Evolutionary conservation across 2,113 vertebrate genomes (phyloP), one percentile per base, ranked within the genome.

Genomic region (Oreochromis aureus): DNA sequence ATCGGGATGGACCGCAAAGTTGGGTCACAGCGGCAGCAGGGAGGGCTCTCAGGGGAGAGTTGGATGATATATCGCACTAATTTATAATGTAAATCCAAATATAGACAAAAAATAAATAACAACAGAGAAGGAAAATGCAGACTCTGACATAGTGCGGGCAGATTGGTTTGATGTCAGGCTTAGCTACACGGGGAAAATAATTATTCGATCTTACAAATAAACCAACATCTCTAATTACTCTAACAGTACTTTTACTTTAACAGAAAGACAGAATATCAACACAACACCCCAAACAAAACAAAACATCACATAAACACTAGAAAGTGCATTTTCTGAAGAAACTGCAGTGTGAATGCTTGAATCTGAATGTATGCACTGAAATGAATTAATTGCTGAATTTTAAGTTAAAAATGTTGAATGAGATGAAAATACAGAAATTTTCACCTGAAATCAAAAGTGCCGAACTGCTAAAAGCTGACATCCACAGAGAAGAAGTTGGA

Each of bases 61-160:
- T 66, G 16, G 61, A 66, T 66, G 61, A n/a, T 1, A 36, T 0
- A 66, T 10, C 61, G 0, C 32, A 66, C 61, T 63, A 3, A 63
- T n/a, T 63, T 66, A 36, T 7, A 0, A 66, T 66, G 10, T 12
- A 10, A 66, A n/a, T 66, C 61, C 18, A 66, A n/a, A 66, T 36
- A 36, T 36, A 63, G 5, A 63, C 30, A 63, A 34, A 36, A 56
- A 69, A 39, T 5, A n/a, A 69, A 22, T 59, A 61, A 61, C 30
- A 69, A 41, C 11, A 69, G 19, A 41, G 22, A 13, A 41, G 34
- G 3, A 39, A 39, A 69, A 39, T 0, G 11, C 6, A 39, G 63
- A 69, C 34, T 41, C 2, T 36, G 59, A 36, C 16, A 36, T 1
- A 6, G 34, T 22, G 61, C 13, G 19, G 2, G 34, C 39, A 69